phyloP scores from a whole-genome alignment of 2,888 invertebrate genomes.

The Ectemnius lituratus region DNA sequence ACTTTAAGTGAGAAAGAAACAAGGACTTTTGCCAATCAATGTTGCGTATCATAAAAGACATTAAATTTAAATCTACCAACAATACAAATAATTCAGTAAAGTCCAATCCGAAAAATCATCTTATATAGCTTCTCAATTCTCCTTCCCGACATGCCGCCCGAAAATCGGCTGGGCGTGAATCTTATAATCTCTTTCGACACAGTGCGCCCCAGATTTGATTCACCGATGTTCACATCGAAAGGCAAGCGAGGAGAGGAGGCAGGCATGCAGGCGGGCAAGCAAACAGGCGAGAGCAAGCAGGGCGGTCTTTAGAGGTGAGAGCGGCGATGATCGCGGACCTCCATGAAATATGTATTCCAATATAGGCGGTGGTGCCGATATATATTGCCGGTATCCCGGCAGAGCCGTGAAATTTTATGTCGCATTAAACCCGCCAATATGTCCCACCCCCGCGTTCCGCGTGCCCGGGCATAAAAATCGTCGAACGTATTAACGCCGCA shows the following conservation, averaged over 20 bases:
- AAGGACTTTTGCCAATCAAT: too few species aligned
- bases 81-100: too few species aligned
- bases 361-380: constrained; percentile 64
- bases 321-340: constrained; percentile 61
- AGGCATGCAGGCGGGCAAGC: background rate
- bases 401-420: constrained; percentile 68
- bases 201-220: constrained; percentile 24
- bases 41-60: too few species aligned
- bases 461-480: constrained; percentile 69
- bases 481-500: constrained; percentile 68
- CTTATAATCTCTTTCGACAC: constrained; percentile 28
- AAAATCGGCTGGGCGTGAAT: constrained; percentile 5
- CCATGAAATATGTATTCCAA: constrained; percentile 74
- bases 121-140: too few species aligned
- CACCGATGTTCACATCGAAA: constrained; percentile 38
- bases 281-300: background rate
- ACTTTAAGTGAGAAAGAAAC: too few species aligned
- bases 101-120: too few species aligned
- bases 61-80: too few species aligned
- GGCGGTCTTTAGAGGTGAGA: constrained; percentile 46
- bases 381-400: constrained; percentile 54
- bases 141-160: too few species aligned
- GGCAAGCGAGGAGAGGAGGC: constrained; percentile 20
- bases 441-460: constrained; percentile 43
- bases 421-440: constrained; percentile 72